Evolutionary conservation across 2,888 invertebrate species (phyloP).

Genomic region (Caenorhabditis panamensis): DNA sequence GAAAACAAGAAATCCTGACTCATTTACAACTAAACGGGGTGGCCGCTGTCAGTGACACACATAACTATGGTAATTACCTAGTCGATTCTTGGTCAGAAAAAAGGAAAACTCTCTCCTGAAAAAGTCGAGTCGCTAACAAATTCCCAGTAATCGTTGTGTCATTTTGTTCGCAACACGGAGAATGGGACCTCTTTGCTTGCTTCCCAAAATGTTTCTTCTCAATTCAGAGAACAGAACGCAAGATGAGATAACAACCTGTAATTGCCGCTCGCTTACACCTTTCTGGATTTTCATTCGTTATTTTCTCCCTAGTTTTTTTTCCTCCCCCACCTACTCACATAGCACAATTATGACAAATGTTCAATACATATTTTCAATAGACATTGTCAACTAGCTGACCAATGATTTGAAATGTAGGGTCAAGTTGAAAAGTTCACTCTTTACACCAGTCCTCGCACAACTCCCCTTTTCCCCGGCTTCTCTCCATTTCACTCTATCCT

Average conservation of each 20-base stretch:
- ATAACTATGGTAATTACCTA: slow-evolving; percentile 54
- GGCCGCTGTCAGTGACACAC: slow-evolving; percentile 17
- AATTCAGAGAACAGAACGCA: slow-evolving; percentile 56
- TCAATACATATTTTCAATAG: neutral
- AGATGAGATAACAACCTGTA: slow-evolving; percentile 57
- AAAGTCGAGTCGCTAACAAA: slow-evolving; percentile 39
- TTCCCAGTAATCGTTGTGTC: slow-evolving; percentile 44
- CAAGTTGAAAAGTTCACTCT: neutral
- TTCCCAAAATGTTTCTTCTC: slow-evolving; percentile 27
- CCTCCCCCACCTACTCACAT: neutral
- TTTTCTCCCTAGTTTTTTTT: slow-evolving; percentile 3
- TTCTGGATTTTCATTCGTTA: slow-evolving; percentile 4
- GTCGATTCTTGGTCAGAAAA: slow-evolving; percentile 36
- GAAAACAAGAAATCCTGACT: slow-evolving; percentile 2
- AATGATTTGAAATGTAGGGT: slow-evolving; percentile 7
- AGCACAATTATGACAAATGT: neutral
- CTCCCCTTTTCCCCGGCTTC: neutral
- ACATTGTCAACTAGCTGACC: neutral
- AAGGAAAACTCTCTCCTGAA: neutral
- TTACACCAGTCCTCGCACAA: neutral
- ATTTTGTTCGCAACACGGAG: slow-evolving; percentile 32
- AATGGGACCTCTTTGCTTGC: neutral
- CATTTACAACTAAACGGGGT: slow-evolving; percentile 15
- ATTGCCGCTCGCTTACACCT: slow-evolving; percentile 30
- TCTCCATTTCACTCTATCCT: neutral